A percentile compares a stretch with the other conserved stretches of the same genome.
phyloP scores from a whole-genome alignment of 2,797 vertebrate species.

The Menidia menidia region DNA sequence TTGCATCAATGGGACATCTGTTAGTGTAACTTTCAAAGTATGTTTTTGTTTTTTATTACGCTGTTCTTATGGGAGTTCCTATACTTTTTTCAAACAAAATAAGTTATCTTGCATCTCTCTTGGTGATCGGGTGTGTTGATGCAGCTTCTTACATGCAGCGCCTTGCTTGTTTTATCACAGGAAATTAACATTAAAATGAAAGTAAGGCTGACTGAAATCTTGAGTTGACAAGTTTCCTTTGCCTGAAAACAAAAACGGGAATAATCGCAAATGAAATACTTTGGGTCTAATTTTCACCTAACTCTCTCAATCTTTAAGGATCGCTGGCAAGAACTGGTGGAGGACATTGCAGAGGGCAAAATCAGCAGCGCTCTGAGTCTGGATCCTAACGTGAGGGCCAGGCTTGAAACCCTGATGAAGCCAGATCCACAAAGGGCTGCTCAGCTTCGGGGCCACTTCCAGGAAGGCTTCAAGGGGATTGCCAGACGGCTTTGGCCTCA shows the following conservation, averaged over 20 bases:
- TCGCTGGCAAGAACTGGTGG: conserved; percentile 82
- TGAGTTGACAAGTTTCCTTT: no score
- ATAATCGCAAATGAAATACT: no score
- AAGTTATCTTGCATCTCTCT: no score
- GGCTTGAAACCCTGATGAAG: conserved; percentile 75
- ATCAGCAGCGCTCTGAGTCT: conserved; percentile 77
- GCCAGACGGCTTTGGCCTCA: conserved; percentile 88
- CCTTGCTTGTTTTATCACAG: background rate
- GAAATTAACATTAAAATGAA: conserved; percentile 4
- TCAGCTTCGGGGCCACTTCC: conserved; percentile 79
- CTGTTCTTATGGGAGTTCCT: no score
- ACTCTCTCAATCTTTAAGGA: conserved; percentile 52
- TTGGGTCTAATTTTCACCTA: conserved; percentile 26
- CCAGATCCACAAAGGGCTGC: conserved; percentile 82
- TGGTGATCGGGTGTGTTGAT: background rate
- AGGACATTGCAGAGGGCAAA: conserved; percentile 83
- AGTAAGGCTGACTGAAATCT: no score
- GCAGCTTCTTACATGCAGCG: background rate
- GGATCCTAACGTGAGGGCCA: conserved; percentile 66
- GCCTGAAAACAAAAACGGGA: no score
- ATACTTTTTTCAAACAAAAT: no score
- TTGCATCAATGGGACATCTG: background rate
- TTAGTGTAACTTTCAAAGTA: background rate
- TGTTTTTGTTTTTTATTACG: background rate
- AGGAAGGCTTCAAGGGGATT: conserved; percentile 84